Evolutionary conservation across 2,888 invertebrate species (phyloP).

Genomic region (Drosophila algonquin): DNA sequence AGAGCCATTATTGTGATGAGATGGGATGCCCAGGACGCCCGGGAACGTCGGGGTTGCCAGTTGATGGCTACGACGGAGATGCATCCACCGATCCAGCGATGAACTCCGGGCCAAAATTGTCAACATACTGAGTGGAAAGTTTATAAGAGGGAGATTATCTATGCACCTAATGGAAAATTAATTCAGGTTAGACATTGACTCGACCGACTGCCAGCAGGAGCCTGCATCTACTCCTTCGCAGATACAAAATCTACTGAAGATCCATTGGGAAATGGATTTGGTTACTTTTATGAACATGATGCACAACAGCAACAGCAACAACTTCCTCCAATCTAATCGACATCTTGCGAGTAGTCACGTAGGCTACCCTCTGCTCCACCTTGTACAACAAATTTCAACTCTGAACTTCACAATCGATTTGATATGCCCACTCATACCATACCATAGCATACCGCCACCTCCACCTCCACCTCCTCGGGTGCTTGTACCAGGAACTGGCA

Average conservation of each 20-base stretch:
- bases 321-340: constrained; percentile 1
- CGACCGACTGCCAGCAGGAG: background rate
- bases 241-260: background rate
- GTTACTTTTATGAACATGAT: background rate
- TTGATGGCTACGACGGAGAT: constrained; percentile 17
- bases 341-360: constrained; percentile 20
- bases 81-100: constrained; percentile 44
- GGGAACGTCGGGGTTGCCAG: constrained; percentile 4
- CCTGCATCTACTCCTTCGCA: background rate
- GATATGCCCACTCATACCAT: constrained; percentile 53
- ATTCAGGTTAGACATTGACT: constrained; percentile 18
- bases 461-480: constrained; percentile 15
- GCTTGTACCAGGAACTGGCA: constrained; percentile 71
- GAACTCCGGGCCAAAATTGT: constrained; percentile 59
- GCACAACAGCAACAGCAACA: no score
- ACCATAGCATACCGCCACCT: no score
- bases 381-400: constrained; percentile 55
- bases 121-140: constrained; percentile 71
- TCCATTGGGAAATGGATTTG: background rate
- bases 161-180: constrained; percentile 26
- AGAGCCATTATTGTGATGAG: constrained; percentile 54
- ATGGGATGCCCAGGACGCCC: constrained; percentile 28
- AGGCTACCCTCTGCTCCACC: constrained; percentile 33
- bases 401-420: constrained; percentile 50
- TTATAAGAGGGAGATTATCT: constrained; percentile 30